phyloP scores from a whole-genome alignment of 2,888 invertebrate species.

The Microchrysa polita region DNA sequence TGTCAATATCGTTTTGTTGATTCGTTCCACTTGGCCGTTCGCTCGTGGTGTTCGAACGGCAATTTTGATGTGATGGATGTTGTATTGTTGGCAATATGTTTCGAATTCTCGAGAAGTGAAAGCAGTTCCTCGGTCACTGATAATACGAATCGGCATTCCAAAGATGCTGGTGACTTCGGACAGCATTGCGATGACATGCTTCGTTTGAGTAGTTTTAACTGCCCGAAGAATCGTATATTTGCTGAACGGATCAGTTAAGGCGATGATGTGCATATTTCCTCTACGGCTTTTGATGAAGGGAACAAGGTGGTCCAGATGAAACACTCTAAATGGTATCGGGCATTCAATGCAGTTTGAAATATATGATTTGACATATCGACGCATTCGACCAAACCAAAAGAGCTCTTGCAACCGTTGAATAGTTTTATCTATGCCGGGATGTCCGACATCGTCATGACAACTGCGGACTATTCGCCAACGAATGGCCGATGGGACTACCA shows the following conservation, averaged over 20 bases:
- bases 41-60: neutral
- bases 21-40: neutral
- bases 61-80: neutral
- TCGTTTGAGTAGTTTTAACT: neutral
- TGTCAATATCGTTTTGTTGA: neutral
- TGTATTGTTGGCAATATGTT: neutral
- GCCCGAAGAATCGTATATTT: neutral
- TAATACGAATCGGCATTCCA: neutral
- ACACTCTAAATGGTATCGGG: neutral
- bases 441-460: constrained; percentile 47
- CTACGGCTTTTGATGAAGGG: neutral
- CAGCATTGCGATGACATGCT: neutral
- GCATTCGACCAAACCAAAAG: constrained; percentile 45
- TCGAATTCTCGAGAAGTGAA: neutral
- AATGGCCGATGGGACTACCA: neutral
- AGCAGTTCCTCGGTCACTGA: neutral
- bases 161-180: neutral
- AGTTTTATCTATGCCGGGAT: constrained; percentile 45
- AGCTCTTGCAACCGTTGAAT: constrained; percentile 33
- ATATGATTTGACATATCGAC: constrained; percentile 44
- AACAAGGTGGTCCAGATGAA: neutral
- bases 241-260: neutral
- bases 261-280: constrained; percentile 1
- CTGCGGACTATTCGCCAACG: constrained; percentile 43
- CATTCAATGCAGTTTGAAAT: constrained; percentile 46